Percentiles rank a stretch among this genome's conserved stretches.
phyloP scores from a whole-genome alignment of 1,140 invertebrate species.

The Danaus melanippus region DNA sequence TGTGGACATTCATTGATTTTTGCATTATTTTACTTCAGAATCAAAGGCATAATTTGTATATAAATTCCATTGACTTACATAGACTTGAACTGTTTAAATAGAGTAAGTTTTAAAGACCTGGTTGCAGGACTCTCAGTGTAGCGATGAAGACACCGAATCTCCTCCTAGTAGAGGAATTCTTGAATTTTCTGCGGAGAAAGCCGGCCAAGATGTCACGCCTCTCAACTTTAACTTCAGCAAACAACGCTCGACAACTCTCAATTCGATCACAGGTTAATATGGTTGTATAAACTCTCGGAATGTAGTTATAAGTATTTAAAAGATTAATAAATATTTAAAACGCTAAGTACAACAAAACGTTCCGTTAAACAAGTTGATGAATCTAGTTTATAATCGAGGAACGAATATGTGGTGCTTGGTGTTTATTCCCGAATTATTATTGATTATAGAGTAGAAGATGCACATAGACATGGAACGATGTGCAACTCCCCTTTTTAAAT shows the following conservation, averaged over 20 bases:
- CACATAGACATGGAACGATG: conserved; percentile 50
- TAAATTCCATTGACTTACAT: no score
- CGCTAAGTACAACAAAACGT: conserved; percentile 7
- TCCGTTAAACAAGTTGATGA: no score
- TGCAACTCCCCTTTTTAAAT: conserved; percentile 37
- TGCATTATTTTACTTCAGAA: neutral
- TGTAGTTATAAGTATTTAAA: conserved; percentile 26
- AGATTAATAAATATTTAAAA: conserved; percentile 14
- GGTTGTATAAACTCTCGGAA: conserved; percentile 25
- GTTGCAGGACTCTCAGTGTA: conserved; percentile 62
- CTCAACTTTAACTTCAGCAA: conserved; percentile 87
- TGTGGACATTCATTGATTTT: conserved; percentile 3
- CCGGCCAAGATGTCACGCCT: conserved; percentile 89
- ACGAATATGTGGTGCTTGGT: conserved; percentile 11
- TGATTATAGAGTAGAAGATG: conserved; percentile 47
- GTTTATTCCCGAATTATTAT: conserved; percentile 11
- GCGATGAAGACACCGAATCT: conserved; percentile 68
- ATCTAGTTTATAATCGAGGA: conserved; percentile 1
- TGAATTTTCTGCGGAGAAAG: conserved; percentile 91
- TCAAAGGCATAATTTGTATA: no score
- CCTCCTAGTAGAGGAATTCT: conserved; percentile 79
- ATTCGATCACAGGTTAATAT: conserved; percentile 80
- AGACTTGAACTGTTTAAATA: neutral
- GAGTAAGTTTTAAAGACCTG: conserved; percentile 1
- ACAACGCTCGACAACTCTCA: conserved; percentile 78